Base-by-base conservation (phyloP, 1,140 invertebrate species). In the Drosophila lacertosa region DNA sequence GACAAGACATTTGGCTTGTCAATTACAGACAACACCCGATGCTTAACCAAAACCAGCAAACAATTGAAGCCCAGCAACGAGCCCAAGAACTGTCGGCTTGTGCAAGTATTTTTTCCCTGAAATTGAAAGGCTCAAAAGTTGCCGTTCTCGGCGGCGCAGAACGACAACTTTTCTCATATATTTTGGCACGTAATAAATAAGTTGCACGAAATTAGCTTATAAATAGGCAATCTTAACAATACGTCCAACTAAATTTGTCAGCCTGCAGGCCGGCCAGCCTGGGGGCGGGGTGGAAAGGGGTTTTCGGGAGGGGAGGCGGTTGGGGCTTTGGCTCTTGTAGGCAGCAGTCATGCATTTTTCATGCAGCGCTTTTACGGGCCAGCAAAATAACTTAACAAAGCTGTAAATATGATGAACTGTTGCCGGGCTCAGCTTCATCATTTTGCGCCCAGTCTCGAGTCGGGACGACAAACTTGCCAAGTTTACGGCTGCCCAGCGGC, bases 351-450 rank as follows among this genome's bases (percentile, higher is more conserved):
- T 81, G 73, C 77, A 84, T 84, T 81, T 84, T 84, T 84, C 73
- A 86, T 84, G 82, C 72, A 78, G 81, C 68, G 45, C 62, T 66
- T 71, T 71, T 65, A 65, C 65, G 47, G 62, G 51, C 35, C 51
- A 82, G 69, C 72, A 79, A 40, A 83, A 83, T 84, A 83, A 84
- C 64, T 86, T 86, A 84, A 83, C 74, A 72, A 84, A 74, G 81
- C 81, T 77, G 73, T 86, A 88, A 86, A 88, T 86, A 86, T 86
- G 82, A 86, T 88, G 81, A 86, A 88, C 81, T 77, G 70, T 74
- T 77, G 62, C 68, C 69, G 59, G 50, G 66, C 35, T 54, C 45
- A 7, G 33, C 50, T 33, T 35, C 50, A 48, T 37, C 33, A 33
- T 22, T 51, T 10, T 35, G 11, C 2, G 50, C 50, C 50, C 18